Percentiles rank a stretch among this genome's conserved stretches.
Conservation (phyloP, 2,797 vertebrate species). For the Morus bassanus region DNA sequence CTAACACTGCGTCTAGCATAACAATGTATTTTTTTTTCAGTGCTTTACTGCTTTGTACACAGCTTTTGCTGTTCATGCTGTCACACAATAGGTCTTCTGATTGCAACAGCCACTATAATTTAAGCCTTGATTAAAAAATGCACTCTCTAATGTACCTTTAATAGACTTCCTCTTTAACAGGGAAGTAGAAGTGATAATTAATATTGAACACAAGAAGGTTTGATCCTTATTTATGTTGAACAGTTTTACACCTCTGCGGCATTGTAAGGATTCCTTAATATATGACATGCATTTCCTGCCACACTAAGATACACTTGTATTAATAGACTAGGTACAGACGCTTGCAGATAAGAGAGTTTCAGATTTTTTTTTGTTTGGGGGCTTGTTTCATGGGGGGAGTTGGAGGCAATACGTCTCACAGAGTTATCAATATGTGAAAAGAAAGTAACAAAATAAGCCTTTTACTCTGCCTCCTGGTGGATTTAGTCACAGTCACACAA, state of each 20-base stretch:
- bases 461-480: not conserved
- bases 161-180: not conserved
- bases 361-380: not conserved
- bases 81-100: not conserved
- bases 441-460: not conserved
- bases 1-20: not conserved
- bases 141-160: not conserved
- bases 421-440: not conserved
- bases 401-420: not conserved
- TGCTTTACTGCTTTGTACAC: not conserved
- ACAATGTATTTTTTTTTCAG: not conserved
- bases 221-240: not conserved
- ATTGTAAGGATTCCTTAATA: not conserved
- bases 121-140: constrained; percentile 16
- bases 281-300: not conserved
- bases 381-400: not conserved
- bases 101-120: not conserved
- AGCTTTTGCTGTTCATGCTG: not conserved
- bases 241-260: not conserved
- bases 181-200: not conserved
- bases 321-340: not conserved
- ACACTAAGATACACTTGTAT: not conserved
- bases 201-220: not conserved
- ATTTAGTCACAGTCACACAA: not conserved
- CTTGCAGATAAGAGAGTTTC: not conserved